Base-by-base conservation (phyloP, 2,113 vertebrate species). In the Oplegnathus fasciatus region DNA sequence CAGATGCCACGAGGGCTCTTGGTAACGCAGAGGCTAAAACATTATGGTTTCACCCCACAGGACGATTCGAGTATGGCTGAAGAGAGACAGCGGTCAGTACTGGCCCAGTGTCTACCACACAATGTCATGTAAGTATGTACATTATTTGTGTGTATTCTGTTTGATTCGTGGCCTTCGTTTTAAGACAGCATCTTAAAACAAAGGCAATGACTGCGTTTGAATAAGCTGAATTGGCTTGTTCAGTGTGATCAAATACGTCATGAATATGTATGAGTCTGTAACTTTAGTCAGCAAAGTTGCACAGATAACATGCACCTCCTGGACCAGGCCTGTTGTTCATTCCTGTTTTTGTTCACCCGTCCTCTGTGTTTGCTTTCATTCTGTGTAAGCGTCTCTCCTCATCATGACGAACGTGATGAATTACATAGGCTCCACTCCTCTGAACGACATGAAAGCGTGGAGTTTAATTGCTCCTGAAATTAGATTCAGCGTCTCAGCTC, bases 21-120 rank as follows among this genome's bases (percentile, higher is more conserved):
- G 15, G 18, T 30, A 9, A 44, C 20, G 17, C 24, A 58, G 64
- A 54, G 2, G 20, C 65, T 65, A 44, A 65, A 48, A 3, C 1
- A 2, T 70, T 17, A 5, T 82, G 62, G 5, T 84, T 73, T 87
- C 26, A 8, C 66, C 55, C 80, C n/a, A 24, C 88, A 99, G 98
- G 92, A 98, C 98, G 9, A 97, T 99, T 84, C 97, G 98, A 52
- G 96, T 99, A 42, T 99, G 98, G 98, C 87, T 99, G 93, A 99
- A 99, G 95, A 97, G 98, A 91, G 98, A 99, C 95, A 99, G 97
- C 17, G 98, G 98, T 42, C 98, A 99, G 78, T 99, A 98, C 83
- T 99, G 98, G 98, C 98, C 98, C 74, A 99, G 98, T 75, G 95
- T 99, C 91, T 97, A 97, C 90, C 98, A 99, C 87, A 92, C 96